Evolutionary conservation across 2,797 vertebrate genomes (phyloP).

Genomic region (Acanthurus leucopareius): DNA sequence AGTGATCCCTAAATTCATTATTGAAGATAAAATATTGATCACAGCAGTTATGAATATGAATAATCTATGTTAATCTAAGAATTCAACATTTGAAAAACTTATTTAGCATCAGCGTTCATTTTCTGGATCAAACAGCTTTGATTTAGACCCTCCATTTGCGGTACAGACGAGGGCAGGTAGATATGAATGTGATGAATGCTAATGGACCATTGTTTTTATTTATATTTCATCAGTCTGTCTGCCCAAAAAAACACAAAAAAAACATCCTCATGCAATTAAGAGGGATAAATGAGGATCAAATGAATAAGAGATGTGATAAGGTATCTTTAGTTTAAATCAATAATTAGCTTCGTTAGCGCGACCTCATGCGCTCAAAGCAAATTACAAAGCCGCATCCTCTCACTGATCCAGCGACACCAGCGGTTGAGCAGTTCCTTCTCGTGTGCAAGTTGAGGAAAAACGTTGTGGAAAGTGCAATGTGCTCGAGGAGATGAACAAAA

Average conservation of each 20-base stretch:
- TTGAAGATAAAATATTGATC: slow-evolving; percentile 31
- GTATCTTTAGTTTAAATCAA: slow-evolving; percentile 48
- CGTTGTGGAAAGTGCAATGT: background rate
- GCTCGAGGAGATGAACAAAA: slow-evolving; percentile 1
- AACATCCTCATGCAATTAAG: slow-evolving; percentile 38
- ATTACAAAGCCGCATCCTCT: background rate
- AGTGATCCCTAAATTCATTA: background rate
- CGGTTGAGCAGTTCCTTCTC: background rate
- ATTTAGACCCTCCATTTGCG: slow-evolving; percentile 41
- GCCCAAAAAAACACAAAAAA: slow-evolving; percentile 28
- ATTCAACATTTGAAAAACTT: slow-evolving; percentile 7
- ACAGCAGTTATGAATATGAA: background rate
- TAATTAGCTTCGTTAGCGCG: slow-evolving; percentile 54
- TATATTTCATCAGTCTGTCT: slow-evolving; percentile 44
- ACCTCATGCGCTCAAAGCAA: slow-evolving; percentile 1
- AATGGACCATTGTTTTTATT: slow-evolving; percentile 49
- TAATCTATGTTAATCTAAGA: background rate
- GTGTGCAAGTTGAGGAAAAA: slow-evolving; percentile 11
- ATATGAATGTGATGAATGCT: slow-evolving; percentile 30
- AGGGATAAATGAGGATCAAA: slow-evolving; percentile 50
- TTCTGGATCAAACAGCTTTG: slow-evolving; percentile 35
- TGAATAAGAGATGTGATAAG: slow-evolving; percentile 40
- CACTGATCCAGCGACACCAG: background rate
- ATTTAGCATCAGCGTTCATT: slow-evolving; percentile 16
- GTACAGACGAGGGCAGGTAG: slow-evolving; percentile 21